phyloP scores from a whole-genome alignment of 2,113 vertebrate genomes.

The Hippocampus comes region DNA sequence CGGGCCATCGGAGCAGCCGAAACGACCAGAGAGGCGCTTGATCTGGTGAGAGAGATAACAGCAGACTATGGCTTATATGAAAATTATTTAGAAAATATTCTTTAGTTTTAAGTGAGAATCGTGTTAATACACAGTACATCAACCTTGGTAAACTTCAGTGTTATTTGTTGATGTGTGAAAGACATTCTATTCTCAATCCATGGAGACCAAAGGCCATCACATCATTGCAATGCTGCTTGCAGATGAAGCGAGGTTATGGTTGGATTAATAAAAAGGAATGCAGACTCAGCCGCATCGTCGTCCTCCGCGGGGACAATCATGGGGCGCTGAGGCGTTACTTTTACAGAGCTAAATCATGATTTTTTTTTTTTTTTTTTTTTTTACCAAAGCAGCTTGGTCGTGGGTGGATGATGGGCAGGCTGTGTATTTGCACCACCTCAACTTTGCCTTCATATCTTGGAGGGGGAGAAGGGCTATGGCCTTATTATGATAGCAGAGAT shows the following conservation, averaged over 20 bases:
- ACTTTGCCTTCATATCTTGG: neutral
- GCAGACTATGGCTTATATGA: too few species aligned
- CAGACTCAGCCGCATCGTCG: neutral
- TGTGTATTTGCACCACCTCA: neutral
- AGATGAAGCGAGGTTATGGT: neutral
- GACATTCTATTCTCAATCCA: neutral
- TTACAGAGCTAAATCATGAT: neutral
- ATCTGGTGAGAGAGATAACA: too few species aligned
- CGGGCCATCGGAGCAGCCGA: too few species aligned
- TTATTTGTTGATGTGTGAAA: neutral
- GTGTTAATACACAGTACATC: too few species aligned
- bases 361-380: too few species aligned
- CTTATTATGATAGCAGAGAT: conserved; percentile 1
- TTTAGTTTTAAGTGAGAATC: too few species aligned
- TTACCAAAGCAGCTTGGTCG: neutral
- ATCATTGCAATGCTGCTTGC: neutral
- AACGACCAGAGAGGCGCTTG: too few species aligned
- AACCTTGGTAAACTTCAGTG: too few species aligned
- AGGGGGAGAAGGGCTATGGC: neutral
- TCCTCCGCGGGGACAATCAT: neutral
- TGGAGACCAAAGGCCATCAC: neutral
- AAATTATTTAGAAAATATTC: too few species aligned
- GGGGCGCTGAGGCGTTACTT: neutral
- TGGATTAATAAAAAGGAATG: neutral
- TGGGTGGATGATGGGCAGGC: neutral